A percentile compares a stretch with the other conserved stretches of the same genome.
These are phyloP conservation scores for Aldrovandia affinis DNA, from an alignment of 2,797 vertebrate species.

Conservation along the genomic window DNA sequence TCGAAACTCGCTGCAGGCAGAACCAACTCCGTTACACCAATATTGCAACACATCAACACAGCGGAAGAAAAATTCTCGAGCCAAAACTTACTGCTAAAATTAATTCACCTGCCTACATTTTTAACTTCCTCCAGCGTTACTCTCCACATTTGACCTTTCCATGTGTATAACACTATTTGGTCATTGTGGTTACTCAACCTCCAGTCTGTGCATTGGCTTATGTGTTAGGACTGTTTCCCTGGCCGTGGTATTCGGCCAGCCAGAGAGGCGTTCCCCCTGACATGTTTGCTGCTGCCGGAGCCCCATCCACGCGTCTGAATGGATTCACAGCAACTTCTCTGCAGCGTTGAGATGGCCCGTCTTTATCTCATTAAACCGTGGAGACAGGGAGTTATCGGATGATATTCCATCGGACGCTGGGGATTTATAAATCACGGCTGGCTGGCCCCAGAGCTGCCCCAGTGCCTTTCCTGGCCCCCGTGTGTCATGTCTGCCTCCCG, in stretches of 20 bases:
- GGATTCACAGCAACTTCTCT: neutral
- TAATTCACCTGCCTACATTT: neutral
- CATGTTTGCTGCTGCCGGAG: neutral
- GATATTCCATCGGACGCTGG: constrained; percentile 37
- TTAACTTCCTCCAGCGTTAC: neutral
- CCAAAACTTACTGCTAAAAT: neutral
- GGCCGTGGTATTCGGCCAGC: neutral
- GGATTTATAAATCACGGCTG: constrained; percentile 46
- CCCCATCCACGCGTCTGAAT: neutral
- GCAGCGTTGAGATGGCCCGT: neutral
- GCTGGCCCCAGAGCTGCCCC: constrained; percentile 43
- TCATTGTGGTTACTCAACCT: neutral
- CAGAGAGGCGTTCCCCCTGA: neutral
- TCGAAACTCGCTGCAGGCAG: too few relatives aligned
- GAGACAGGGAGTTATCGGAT: constrained; percentile 19
- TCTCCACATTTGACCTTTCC: neutral
- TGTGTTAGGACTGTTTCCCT: neutral
- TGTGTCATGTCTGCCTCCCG: constrained; percentile 11
- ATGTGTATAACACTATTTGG: neutral
- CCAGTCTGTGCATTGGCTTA: neutral
- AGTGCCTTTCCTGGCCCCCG: constrained; percentile 13
- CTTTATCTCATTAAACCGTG: constrained; percentile 30
- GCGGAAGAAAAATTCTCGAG: neutral
- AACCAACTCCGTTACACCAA: too few relatives aligned
- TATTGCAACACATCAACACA: neutral